Evolutionary conservation across 35 echinoderm and acorn worm genomes (phyloP).

Genomic region (Lytechinus pictus): DNA sequence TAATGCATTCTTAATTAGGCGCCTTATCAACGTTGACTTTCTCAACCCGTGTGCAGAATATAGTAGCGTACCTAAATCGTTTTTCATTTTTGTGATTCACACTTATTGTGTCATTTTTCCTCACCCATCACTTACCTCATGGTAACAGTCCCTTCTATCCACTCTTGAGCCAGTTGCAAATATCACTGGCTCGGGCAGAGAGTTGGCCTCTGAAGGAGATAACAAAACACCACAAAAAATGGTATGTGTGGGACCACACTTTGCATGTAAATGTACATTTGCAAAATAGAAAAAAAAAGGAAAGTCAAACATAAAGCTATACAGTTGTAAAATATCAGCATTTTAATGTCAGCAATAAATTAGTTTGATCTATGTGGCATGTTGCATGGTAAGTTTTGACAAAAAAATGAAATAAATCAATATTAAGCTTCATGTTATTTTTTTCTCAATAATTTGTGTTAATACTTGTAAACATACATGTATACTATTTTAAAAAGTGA

Average conservation of each 20-base stretch:
- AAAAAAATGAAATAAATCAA: neutral
- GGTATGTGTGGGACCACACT: slow-evolving; percentile 27
- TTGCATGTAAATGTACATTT: neutral
- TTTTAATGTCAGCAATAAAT: neutral
- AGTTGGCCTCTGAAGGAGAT: slow-evolving; percentile 18
- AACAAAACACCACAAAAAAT: slow-evolving; percentile 40
- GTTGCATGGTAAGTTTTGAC: neutral
- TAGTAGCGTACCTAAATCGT: neutral
- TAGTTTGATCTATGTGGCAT: neutral
- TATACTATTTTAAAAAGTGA: neutral
- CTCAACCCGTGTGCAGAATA: neutral
- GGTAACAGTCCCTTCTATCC: slow-evolving; percentile 26
- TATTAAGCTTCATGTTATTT: neutral
- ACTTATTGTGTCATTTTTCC: neutral
- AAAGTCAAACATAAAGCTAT: neutral
- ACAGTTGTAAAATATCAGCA: neutral
- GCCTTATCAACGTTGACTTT: neutral
- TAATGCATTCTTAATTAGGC: neutral
- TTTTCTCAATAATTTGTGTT: too few relatives aligned
- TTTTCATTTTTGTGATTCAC: neutral
- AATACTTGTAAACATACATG: neutral
- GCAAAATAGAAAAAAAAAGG: neutral
- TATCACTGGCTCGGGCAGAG: slow-evolving; percentile 4
- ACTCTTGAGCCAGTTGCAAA: slow-evolving; percentile 25
- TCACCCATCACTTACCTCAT: neutral